Evolutionary conservation across 2,797 vertebrate species (phyloP), one percentile per base, ranked within the genome.

Genomic region (Microctenopoma stevenorrisi): DNA sequence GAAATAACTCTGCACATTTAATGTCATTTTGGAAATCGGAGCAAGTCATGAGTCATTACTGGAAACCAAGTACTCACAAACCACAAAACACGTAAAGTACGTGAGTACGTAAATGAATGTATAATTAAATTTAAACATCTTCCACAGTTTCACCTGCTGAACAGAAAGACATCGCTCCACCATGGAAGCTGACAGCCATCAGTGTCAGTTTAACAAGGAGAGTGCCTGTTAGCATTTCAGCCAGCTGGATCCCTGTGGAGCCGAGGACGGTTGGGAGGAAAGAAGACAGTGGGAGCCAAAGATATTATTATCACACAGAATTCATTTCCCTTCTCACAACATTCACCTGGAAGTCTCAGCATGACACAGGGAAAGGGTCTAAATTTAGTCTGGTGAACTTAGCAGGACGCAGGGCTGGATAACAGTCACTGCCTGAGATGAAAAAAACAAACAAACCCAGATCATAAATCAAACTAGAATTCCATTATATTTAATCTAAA

Each of bases 271-370:
- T 26, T 46, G 59, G 78, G 50, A 78, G 63, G 47, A 46, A 50
- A 64, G 30, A 49, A 66, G 61, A 40, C 69, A 18, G 68, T 35
- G 44, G 60, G 48, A 82, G 82, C 68, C 81, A 75, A 49, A 74
- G 49, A 72, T 84, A 77, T 82, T 81, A 81, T 78, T 75, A 83
- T 78, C 79, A 64, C 67, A 80, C 60, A 54, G 70, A 82, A 68
- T 79, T 81, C 11, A 83, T 81, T 84, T 86, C 64, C 76, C 48
- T 55, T 78, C 18, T 50, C 44, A 28, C 72, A 57, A 30, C 43
- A 7, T 74, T 89, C 83, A 88, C 72, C 84, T 79, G 73, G 72
- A 79, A 28, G 72, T 60, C 85, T 79, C 79, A 64, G 72, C 44
- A 55, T 66, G 81, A 78, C 55, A 76, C 26, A 35, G 61, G 65